Conservation (phyloP, 2,113 vertebrate species). For the Heterotilapia buettikoferi region DNA sequence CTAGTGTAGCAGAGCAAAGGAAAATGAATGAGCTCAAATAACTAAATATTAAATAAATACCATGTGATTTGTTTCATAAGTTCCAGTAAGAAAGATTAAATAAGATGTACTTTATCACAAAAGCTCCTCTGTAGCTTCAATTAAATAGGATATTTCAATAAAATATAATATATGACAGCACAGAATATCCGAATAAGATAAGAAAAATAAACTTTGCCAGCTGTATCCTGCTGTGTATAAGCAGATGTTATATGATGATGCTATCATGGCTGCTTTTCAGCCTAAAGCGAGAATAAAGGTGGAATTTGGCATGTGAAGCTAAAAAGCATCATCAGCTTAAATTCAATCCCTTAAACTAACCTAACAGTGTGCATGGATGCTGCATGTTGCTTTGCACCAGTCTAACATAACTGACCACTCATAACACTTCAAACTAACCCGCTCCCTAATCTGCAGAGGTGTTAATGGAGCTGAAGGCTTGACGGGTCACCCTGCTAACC, state of each 20-base stretch:
- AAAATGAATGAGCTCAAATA: neutral
- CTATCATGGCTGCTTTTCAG: neutral
- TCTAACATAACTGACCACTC: fast-evolving
- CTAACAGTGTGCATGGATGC: neutral
- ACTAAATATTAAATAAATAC: neutral
- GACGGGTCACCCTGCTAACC: neutral
- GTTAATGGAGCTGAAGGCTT: neutral
- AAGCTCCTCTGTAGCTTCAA: neutral
- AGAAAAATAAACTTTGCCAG: neutral
- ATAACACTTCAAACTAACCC: neutral
- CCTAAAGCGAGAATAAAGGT: neutral
- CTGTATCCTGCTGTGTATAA: neutral
- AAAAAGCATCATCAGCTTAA: neutral
- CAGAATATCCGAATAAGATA: neutral
- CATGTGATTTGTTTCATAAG: neutral
- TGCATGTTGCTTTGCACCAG: neutral
- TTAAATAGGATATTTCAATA: fast-evolving
- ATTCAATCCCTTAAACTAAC: neutral
- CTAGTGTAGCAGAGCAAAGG: neutral
- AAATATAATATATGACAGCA: neutral
- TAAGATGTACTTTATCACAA: neutral
- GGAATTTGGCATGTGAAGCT: neutral
- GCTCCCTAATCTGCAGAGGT: fast-evolving
- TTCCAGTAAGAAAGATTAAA: neutral
- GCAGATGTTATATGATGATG: neutral